Percentiles rank a stretch among this genome's conserved stretches.
phyloP scores from a whole-genome alignment of 2,113 vertebrate species.

The Corvus hawaiiensis region DNA sequence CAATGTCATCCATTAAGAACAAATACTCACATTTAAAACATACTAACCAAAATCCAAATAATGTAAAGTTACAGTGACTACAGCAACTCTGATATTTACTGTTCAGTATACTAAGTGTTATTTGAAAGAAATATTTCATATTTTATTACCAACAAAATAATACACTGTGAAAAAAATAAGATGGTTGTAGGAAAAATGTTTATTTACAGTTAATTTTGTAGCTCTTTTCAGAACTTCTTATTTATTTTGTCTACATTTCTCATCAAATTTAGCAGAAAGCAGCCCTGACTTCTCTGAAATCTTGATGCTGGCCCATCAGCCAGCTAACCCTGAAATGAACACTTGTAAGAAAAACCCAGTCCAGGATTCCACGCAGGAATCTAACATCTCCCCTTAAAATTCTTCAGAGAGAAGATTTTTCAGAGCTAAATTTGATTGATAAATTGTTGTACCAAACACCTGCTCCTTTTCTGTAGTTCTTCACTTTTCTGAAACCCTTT shows the following conservation, averaged over 20 bases:
- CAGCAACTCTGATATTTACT: neutral
- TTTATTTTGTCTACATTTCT: neutral
- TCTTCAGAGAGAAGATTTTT: neutral
- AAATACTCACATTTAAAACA: neutral
- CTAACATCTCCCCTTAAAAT: neutral
- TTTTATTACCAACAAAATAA: neutral
- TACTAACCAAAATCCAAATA: neutral
- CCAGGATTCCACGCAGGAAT: neutral
- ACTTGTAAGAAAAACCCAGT: neutral
- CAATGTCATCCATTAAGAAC: neutral
- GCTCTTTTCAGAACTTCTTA: neutral
- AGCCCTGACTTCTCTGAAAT: neutral
- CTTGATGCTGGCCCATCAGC: fast-evolving
- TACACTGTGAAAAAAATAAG: neutral
- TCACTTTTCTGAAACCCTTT: neutral
- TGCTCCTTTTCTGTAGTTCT: neutral
- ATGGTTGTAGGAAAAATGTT: neutral
- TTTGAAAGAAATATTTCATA: neutral
- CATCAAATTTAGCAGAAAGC: neutral
- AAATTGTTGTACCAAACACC: neutral
- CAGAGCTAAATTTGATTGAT: neutral
- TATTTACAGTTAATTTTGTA: neutral
- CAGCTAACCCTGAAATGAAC: neutral
- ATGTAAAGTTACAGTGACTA: neutral
- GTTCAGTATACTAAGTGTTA: neutral